A percentile compares a stretch with the other conserved stretches of the same genome.
phyloP scores from a whole-genome alignment of 1,140 invertebrate genomes.

The Sesamia nonagrioides region DNA sequence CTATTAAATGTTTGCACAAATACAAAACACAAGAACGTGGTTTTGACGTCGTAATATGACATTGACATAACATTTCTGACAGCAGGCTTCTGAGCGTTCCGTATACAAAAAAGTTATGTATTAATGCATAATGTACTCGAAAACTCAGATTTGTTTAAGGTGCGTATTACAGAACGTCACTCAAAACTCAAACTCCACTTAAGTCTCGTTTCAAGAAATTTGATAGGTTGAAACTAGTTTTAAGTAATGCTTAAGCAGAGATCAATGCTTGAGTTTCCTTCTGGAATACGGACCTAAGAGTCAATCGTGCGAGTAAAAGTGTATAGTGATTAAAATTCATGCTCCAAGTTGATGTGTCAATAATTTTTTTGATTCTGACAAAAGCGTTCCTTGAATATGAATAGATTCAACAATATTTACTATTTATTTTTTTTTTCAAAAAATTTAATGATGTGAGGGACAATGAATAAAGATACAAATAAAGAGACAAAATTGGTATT shows the following conservation, averaged over 20 bases:
- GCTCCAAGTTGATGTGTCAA: too few relatives aligned
- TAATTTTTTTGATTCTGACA: too few relatives aligned
- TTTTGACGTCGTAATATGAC: slow-evolving; percentile 7
- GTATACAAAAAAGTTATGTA: neutral
- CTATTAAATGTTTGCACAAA: neutral
- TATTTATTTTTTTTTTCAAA: neutral
- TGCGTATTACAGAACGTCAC: too few relatives aligned
- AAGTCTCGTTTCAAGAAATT: too few relatives aligned
- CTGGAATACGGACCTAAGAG: too few relatives aligned
- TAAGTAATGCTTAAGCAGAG: too few relatives aligned
- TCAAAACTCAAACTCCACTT: too few relatives aligned
- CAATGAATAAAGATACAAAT: slow-evolving; percentile 51
- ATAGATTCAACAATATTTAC: neutral
- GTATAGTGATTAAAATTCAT: too few relatives aligned
- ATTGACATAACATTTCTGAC: neutral
- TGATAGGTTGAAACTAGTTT: too few relatives aligned
- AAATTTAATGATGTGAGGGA: neutral
- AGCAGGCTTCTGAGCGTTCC: neutral
- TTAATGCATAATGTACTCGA: neutral
- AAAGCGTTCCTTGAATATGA: neutral
- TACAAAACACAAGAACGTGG: slow-evolving; percentile 27
- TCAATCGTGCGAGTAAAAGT: neutral
- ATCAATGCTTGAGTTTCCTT: too few relatives aligned
- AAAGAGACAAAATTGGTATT: slow-evolving; percentile 53
- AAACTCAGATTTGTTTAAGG: neutral